phyloP scores from a whole-genome alignment of 2,797 vertebrate genomes.

The Darevskia mixta region DNA sequence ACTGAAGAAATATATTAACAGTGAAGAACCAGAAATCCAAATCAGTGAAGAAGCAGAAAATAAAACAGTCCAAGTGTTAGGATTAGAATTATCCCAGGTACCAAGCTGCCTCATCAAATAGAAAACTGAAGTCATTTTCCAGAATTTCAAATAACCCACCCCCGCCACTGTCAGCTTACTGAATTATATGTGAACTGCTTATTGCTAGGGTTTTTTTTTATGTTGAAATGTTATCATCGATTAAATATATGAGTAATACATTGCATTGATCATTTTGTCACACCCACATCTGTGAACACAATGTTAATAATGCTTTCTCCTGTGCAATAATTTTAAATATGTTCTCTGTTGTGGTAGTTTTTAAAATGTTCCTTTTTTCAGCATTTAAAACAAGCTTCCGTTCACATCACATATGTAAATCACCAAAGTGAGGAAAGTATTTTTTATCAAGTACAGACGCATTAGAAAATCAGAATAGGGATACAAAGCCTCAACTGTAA shows the following conservation, averaged over 20 bases:
- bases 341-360: not conserved
- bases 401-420: conserved; percentile 31
- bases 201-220: not conserved
- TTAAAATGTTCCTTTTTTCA: conserved; percentile 38
- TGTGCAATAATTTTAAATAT: not conserved
- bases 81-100: not conserved
- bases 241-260: not conserved
- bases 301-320: not conserved
- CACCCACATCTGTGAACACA: not conserved
- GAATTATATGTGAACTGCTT: not conserved
- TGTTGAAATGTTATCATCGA: not conserved
- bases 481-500: conserved; percentile 65
- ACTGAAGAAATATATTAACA: not conserved
- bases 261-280: not conserved
- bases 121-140: not conserved
- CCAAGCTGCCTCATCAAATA: too few relatives aligned
- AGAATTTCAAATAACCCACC: not conserved
- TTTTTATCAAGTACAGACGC: conserved; percentile 46
- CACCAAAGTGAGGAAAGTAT: conserved; percentile 17
- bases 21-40: too few relatives aligned
- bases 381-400: conserved; percentile 2
- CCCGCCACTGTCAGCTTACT: not conserved
- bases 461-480: conserved; percentile 52
- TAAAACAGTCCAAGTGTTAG: not conserved
- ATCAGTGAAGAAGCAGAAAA: too few relatives aligned